Conservation (phyloP, 2,113 vertebrate species). For the Marmota monax region DNA sequence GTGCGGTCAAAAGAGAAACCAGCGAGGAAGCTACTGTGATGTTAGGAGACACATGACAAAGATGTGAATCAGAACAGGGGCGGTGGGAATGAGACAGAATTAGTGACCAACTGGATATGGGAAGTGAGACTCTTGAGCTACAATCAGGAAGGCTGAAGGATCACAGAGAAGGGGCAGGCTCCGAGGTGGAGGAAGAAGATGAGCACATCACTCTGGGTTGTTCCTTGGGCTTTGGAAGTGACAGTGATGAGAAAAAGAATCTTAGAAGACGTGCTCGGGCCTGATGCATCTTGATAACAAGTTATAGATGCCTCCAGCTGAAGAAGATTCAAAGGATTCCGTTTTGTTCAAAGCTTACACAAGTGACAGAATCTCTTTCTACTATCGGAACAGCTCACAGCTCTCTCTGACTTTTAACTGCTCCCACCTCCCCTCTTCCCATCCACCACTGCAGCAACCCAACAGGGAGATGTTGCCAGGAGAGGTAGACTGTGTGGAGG, state of each 20-base stretch:
- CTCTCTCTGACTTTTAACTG: background rate
- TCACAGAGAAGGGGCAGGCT: background rate
- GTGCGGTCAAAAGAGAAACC: background rate
- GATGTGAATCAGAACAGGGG: background rate
- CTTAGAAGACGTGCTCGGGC: background rate
- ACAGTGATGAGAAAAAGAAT: background rate
- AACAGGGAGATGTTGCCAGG: background rate
- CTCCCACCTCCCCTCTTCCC: background rate
- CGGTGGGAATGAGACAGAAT: background rate
- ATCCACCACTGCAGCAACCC: constrained; percentile 2
- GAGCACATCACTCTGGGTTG: background rate
- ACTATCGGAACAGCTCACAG: background rate
- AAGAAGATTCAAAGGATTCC: background rate
- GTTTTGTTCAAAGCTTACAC: background rate
- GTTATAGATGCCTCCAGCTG: background rate
- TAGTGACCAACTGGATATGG: background rate
- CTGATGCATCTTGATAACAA: background rate
- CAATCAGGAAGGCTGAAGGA: background rate
- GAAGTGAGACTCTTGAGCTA: background rate
- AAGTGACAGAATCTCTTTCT: background rate
- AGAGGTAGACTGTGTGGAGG: background rate
- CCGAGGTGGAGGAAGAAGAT: accelerated
- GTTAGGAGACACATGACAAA: constrained; percentile 31
- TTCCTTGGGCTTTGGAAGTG: background rate
- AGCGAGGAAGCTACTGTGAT: background rate